Percentiles rank a stretch among this genome's conserved stretches.
Conservation (phyloP, 2,888 invertebrate genomes). For the Caenorhabditis afra region DNA sequence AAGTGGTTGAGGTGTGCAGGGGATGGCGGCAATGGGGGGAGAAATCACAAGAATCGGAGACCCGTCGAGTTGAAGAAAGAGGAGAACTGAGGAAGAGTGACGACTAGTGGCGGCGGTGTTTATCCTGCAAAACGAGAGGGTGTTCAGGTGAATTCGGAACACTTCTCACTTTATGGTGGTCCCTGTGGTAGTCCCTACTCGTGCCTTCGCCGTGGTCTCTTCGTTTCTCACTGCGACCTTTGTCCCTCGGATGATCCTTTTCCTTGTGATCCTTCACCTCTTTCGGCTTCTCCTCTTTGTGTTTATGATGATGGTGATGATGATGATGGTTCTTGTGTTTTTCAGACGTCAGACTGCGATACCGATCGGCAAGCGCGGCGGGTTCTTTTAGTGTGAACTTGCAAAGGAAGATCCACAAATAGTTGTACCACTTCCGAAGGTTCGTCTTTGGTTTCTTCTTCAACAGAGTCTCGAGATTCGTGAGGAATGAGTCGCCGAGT, state of each 20-base stretch:
- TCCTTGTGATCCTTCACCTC: conserved; percentile 21
- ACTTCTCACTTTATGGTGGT: conserved; percentile 23
- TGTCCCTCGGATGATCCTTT: conserved; percentile 25
- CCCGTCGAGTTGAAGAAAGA: background rate
- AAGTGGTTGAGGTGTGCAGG: background rate
- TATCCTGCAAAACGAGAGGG: conserved; percentile 17
- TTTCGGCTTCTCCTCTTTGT: conserved; percentile 19
- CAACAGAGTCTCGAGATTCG: conserved; percentile 56
- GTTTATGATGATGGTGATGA: conserved; percentile 40
- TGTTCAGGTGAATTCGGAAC: background rate
- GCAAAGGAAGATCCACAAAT: conserved; percentile 77
- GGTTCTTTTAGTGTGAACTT: conserved; percentile 72
- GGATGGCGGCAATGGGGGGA: background rate
- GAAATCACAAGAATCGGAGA: conserved; percentile 3
- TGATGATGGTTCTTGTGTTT: conserved; percentile 58
- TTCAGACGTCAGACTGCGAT: conserved; percentile 41
- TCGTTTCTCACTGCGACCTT: conserved; percentile 12
- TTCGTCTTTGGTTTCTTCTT: conserved; percentile 66
- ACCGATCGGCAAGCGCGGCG: conserved; percentile 55
- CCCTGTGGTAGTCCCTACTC: conserved; percentile 12
- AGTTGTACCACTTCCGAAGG: conserved; percentile 71
- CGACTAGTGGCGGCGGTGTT: conserved; percentile 22
- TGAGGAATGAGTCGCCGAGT: conserved; percentile 74
- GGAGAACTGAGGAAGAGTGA: background rate
- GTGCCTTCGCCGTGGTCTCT: conserved; percentile 40